A percentile compares a stretch with the other conserved stretches of the same genome.
Conservation (phyloP, 2,113 vertebrate genomes). For the Semicossyphus pulcher region DNA sequence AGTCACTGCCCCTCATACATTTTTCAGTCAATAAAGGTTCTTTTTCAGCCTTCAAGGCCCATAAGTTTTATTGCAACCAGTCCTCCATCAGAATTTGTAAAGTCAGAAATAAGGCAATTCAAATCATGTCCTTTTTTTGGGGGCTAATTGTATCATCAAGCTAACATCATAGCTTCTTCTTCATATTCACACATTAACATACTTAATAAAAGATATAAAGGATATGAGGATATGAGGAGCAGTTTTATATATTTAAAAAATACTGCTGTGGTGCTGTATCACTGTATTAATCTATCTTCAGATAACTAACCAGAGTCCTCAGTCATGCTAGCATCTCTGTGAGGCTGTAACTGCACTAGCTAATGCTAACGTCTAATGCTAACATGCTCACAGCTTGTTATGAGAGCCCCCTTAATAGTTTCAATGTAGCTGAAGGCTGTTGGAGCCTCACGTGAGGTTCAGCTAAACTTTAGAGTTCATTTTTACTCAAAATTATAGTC, state of each 20-base stretch:
- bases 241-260: background rate
- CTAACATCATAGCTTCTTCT: constrained; percentile 29
- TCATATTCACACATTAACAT: constrained; percentile 38
- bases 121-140: constrained; percentile 28
- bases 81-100: constrained; percentile 21
- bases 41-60: constrained; percentile 20
- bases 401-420: background rate
- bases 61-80: constrained; percentile 18
- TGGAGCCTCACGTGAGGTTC: too few relatives aligned
- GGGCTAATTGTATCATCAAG: constrained; percentile 45
- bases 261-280: background rate
- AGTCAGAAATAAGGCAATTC: constrained; percentile 36
- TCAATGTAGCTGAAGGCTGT: background rate
- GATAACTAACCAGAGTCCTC: background rate
- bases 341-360: background rate
- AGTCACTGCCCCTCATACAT: constrained; percentile 21
- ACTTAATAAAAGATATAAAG: constrained; percentile 47
- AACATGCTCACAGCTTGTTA: background rate
- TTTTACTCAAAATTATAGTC: background rate
- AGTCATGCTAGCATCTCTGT: background rate
- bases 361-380: background rate
- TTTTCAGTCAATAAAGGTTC: background rate
- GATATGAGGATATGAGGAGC: background rate
- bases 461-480: background rate
- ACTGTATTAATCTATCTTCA: background rate